phyloP scores from a whole-genome alignment of 2,113 vertebrate species.

The Cyprichromis sp. region DNA sequence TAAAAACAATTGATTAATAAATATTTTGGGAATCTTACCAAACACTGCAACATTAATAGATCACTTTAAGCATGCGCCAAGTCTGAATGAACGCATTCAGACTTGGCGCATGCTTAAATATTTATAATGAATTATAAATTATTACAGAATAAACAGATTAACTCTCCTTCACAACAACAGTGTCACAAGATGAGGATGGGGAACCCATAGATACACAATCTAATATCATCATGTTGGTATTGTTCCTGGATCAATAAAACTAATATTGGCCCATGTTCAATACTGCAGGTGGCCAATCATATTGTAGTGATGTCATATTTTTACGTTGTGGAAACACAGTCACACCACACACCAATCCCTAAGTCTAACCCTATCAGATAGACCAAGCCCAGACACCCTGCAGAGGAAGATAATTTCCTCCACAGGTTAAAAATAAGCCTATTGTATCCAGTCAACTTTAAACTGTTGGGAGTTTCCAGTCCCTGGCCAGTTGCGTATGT shows the following conservation, averaged over 20 bases:
- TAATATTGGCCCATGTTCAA: background rate
- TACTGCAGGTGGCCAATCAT: background rate
- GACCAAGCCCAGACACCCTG: background rate
- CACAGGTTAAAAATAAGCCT: rapidly evolving
- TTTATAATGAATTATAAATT: background rate
- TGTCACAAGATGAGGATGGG: background rate
- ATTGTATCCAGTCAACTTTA: background rate
- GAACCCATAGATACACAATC: background rate
- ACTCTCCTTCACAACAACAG: background rate
- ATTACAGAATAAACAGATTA: background rate
- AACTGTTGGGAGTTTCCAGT: background rate
- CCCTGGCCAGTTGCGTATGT: background rate
- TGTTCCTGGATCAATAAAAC: background rate
- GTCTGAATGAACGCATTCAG: too few relatives aligned
- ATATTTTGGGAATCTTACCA: background rate
- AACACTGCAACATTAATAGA: too few relatives aligned
- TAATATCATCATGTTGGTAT: background rate
- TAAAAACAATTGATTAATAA: background rate
- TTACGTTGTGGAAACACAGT: rapidly evolving
- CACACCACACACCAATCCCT: background rate
- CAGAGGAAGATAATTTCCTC: background rate
- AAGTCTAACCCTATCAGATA: background rate
- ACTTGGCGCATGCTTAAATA: too few relatives aligned
- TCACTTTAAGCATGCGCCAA: too few relatives aligned
- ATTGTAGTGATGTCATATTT: background rate